phyloP scores from a whole-genome alignment of 2,888 invertebrate species.

The Dicranocentrus wangi region DNA sequence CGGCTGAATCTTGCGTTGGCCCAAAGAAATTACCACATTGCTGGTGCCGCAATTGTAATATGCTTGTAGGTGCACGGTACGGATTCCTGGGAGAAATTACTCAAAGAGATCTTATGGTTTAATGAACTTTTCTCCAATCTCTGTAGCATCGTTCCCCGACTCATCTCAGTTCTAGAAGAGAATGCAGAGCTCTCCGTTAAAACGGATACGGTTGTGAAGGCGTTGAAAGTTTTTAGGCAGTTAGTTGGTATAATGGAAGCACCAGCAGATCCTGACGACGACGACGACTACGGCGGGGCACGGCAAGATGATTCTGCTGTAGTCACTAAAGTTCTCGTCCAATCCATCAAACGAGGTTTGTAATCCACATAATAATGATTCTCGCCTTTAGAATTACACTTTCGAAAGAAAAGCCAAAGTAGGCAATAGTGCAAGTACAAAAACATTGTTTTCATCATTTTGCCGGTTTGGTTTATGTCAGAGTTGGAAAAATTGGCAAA shows the following conservation, averaged over 20 bases:
- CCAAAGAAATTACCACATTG: constrained; percentile 11
- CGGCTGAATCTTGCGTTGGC: background rate
- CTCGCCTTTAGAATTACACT: background rate
- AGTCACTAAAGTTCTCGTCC: background rate
- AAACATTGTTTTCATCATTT: background rate
- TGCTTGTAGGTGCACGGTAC: background rate
- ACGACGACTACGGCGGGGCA: background rate
- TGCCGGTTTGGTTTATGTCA: background rate
- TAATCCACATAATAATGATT: background rate
- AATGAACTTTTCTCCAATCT: background rate
- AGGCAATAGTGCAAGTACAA: no score
- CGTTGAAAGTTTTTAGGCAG: background rate
- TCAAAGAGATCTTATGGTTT: background rate
- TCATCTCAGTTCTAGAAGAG: background rate
- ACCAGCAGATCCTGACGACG: background rate
- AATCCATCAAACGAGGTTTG: background rate
- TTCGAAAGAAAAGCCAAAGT: no score
- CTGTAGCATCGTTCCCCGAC: background rate
- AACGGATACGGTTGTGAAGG: background rate
- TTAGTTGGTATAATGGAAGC: background rate
- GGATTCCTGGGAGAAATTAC: background rate
- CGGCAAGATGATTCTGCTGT: background rate
- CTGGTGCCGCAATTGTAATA: background rate
- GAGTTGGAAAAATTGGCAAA: background rate
- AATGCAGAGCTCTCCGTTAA: background rate